Evolutionary conservation across 1,140 invertebrate genomes (phyloP).

Genomic region (Physella acuta): DNA sequence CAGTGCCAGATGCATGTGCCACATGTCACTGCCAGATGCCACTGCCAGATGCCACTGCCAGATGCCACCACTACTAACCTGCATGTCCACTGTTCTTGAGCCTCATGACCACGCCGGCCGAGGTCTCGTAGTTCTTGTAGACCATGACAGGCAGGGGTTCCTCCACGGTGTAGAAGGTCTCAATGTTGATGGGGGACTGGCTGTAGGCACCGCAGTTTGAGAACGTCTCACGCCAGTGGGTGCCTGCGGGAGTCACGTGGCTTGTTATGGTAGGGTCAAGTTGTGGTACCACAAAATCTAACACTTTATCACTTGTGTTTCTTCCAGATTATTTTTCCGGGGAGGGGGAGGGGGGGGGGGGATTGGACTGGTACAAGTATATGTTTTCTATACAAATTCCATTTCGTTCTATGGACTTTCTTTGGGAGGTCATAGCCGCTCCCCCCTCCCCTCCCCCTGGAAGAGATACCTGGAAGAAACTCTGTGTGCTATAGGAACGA

Average conservation of each 20-base stretch:
- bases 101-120: background rate
- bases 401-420: background rate
- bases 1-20: too few species aligned
- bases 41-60: too few species aligned
- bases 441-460: too few species aligned
- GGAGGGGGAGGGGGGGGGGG: too few species aligned
- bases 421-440: too few species aligned
- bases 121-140: background rate
- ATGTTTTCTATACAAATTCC: background rate
- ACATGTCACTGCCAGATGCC: too few species aligned
- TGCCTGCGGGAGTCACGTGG: background rate
- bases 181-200: constrained; percentile 11
- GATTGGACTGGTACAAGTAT: too few species aligned
- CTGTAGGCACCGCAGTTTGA: background rate
- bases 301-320: background rate
- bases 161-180: background rate
- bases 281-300: background rate
- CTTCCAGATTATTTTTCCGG: too few species aligned
- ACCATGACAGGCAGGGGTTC: background rate
- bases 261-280: background rate
- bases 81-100: constrained; percentile 8
- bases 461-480: too few species aligned
- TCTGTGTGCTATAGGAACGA: background rate
- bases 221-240: background rate
- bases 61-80: too few species aligned